Conservation (phyloP, 2,797 vertebrate species). For the Lagorchestes hirsutus region DNA sequence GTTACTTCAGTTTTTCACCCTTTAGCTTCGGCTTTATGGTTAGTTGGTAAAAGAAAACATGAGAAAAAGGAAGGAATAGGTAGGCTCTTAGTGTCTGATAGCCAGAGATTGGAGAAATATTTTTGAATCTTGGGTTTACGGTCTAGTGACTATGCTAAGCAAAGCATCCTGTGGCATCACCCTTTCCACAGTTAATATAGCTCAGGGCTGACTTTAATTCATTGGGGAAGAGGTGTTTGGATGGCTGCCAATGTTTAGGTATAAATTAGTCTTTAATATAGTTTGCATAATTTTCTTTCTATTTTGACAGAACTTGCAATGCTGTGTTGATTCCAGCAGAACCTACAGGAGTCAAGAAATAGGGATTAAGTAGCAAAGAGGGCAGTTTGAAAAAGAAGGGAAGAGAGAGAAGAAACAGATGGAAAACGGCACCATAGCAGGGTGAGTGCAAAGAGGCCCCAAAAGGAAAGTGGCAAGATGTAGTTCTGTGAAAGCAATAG, state of each 20-base stretch:
- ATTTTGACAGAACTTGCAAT: slow-evolving; percentile 50
- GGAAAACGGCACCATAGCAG: not conserved
- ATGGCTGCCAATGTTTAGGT: slow-evolving; percentile 52
- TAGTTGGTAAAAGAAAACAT: not conserved
- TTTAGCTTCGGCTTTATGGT: not conserved
- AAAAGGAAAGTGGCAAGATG: not conserved
- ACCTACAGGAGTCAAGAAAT: not conserved
- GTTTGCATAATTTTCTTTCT: slow-evolving; percentile 54
- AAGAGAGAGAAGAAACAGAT: not conserved
- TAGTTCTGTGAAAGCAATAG: slow-evolving; percentile 1
- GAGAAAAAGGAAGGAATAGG: not conserved
- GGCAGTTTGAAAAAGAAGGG: not conserved
- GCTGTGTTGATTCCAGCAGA: not conserved
- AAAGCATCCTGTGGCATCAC: not conserved
- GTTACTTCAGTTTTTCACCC: not conserved
- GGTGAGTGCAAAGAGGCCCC: not conserved
- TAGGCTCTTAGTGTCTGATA: not conserved
- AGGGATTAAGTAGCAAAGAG: not conserved
- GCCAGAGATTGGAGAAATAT: not conserved
- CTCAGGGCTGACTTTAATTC: slow-evolving; percentile 48
- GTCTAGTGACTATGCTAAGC: not conserved
- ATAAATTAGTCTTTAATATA: slow-evolving; percentile 34
- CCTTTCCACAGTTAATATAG: slow-evolving; percentile 8
- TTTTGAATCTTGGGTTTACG: not conserved
- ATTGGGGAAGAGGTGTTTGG: slow-evolving; percentile 33